Percentiles rank a stretch among this genome's conserved stretches.
phyloP scores from a whole-genome alignment of 2,888 invertebrate species.

The Sisyra terminalis region DNA sequence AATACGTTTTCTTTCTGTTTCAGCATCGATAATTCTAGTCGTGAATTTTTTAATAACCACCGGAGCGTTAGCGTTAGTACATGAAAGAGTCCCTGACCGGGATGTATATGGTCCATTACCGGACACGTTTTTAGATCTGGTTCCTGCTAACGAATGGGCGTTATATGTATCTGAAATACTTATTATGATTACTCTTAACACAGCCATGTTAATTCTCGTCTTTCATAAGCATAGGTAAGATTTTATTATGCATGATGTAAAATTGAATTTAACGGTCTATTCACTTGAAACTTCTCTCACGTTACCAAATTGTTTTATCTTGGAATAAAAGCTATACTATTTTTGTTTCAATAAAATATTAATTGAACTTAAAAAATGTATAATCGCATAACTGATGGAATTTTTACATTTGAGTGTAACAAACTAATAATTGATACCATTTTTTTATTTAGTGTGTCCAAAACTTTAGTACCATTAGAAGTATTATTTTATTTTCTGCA shows the following conservation, averaged over 20 bases:
- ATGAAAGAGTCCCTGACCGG: conserved; percentile 73
- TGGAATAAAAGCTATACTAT: no score
- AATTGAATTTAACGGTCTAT: neutral
- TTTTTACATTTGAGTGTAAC: no score
- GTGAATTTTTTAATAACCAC: conserved; percentile 47
- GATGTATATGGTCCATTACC: conserved; percentile 58
- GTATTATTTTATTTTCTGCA: no score
- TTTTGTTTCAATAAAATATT: no score
- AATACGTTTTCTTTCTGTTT: conserved; percentile 18
- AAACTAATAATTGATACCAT: no score
- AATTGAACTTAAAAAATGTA: no score
- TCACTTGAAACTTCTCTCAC: neutral
- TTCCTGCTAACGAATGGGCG: conserved; percentile 61
- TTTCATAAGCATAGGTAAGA: conserved; percentile 70
- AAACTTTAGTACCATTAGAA: no score
- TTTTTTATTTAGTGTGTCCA: no score
- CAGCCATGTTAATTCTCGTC: conserved; percentile 58
- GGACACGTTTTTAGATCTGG: conserved; percentile 66
- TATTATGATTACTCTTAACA: conserved; percentile 65
- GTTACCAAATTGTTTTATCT: no score
- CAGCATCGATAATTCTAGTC: conserved; percentile 43
- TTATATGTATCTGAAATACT: conserved; percentile 71
- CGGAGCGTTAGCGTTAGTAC: conserved; percentile 65
- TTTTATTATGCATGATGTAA: neutral
- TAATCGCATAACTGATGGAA: no score